Percentiles rank a stretch among this genome's conserved stretches.
phyloP scores from a whole-genome alignment of 92 coral and sea anemone species.

The Zoanthus solanderi region DNA sequence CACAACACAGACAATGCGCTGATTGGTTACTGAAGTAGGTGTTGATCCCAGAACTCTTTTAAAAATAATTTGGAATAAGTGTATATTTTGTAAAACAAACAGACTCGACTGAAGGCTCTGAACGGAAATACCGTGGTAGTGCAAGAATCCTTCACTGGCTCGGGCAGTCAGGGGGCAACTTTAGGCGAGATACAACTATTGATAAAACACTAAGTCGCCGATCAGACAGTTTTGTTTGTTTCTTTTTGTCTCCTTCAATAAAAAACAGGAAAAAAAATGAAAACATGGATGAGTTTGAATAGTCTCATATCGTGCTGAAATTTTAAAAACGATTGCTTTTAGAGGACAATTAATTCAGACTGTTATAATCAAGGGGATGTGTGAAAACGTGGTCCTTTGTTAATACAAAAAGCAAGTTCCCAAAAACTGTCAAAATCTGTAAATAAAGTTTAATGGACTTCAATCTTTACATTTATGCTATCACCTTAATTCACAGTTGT shows the following conservation, averaged over 20 bases:
- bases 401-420: slow-evolving; percentile 50
- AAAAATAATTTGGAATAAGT: slow-evolving; percentile 97
- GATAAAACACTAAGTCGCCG: slow-evolving; percentile 18
- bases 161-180: not conserved
- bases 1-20: slow-evolving; percentile 86
- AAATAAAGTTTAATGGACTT: slow-evolving; percentile 77
- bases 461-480: slow-evolving; percentile 45
- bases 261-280: slow-evolving; percentile 6
- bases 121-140: slow-evolving; percentile 97
- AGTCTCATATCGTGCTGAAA: not conserved
- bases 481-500: slow-evolving; percentile 16
- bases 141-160: slow-evolving; percentile 59
- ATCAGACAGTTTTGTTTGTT: slow-evolving; percentile 20
- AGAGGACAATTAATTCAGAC: slow-evolving; percentile 41
- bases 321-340: slow-evolving; percentile 43
- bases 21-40: slow-evolving; percentile 87
- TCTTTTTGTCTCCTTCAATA: slow-evolving; percentile 12
- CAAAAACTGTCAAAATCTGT: slow-evolving; percentile 64
- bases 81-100: slow-evolving; percentile 92
- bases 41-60: slow-evolving; percentile 88
- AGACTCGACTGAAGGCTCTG: slow-evolving; percentile 79
- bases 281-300: slow-evolving; percentile 6
- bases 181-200: slow-evolving; percentile 1
- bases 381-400: slow-evolving; percentile 49
- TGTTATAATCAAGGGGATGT: slow-evolving; percentile 32